Base-by-base conservation (phyloP, 2,113 vertebrate species). In the Passer domesticus region DNA sequence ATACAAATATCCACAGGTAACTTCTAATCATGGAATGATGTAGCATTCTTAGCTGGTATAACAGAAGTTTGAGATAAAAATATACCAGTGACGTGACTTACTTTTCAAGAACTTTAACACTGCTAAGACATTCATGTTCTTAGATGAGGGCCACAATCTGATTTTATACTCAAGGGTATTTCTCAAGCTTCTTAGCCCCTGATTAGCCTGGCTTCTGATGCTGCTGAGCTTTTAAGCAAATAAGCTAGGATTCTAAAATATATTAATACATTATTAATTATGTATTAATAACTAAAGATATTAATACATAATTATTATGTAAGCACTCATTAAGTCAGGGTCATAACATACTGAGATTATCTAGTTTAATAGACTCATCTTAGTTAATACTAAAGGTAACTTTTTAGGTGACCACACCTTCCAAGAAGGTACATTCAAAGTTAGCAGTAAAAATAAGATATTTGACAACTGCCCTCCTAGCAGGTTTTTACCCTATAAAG, bases 1-100 rank as follows among this genome's bases (percentile, higher is more conserved):
- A 89, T 98, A 98, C 98, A 98, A 97, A 98, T 97, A 98, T 98
- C 98, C 98, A 98, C 98, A 98, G 98, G 97, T 97, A 95, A 95
- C 95, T 97, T 97, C 96, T 96, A 95, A 95, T 93, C 41, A 90
- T 95, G 97, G 96, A 97, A 96, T 97, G 95, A 97, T 87, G 91
- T 94, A 94, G 97, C 95, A 96, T 94, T 96, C 84, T 91, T 96
- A 97, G 75, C 97, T 97, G 94, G 90, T 98, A 96, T 93, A 95
- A 97, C 94, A 19, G 22, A 97, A 39, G 19, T 87, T 47, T 97
- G 91, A 97, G 95, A 97, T 92, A 92, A 73, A 96, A 94, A 95
- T 92, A 97, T 92, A 96, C 92, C 96, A 97, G 97, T 98, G 97
- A 96, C 59, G 60, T 80, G 97, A 98, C 97, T 97, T 79, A 81